These are phyloP conservation scores for Pogona vitticeps DNA, from an alignment of 2,113 vertebrate genomes.

Conservation along the genomic window DNA sequence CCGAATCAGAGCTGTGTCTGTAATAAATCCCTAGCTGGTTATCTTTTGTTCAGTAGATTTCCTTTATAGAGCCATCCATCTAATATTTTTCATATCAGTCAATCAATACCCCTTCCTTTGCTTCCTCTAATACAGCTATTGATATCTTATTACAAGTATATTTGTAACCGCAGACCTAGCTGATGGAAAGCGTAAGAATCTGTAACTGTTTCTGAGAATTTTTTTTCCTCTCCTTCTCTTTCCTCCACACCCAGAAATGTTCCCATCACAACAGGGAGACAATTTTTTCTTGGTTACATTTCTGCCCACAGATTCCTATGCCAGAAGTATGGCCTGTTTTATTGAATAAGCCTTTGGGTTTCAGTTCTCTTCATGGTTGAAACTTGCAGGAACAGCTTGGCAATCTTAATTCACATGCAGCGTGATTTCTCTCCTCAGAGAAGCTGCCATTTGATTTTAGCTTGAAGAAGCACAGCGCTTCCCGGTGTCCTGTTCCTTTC, in stretches of 20 bases:
- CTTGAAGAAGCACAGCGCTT: constrained; percentile 21
- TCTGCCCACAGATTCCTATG: constrained; percentile 19
- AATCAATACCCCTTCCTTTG: constrained; percentile 28
- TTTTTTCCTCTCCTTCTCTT: background rate
- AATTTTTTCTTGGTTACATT: constrained; percentile 26
- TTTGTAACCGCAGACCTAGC: background rate
- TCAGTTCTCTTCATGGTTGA: background rate
- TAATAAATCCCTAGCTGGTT: constrained; percentile 56
- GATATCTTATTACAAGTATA: constrained; percentile 29
- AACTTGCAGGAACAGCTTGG: background rate
- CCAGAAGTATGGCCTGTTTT: constrained; percentile 6
- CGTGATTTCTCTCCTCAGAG: background rate
- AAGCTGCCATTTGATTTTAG: constrained; percentile 32
- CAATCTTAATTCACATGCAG: constrained; percentile 9
- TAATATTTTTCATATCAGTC: constrained; percentile 53
- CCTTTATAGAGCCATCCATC: constrained; percentile 33
- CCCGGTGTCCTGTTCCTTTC: background rate
- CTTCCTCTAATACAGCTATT: constrained; percentile 12
- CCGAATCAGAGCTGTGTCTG: constrained; percentile 54
- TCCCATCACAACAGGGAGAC: constrained; percentile 1
- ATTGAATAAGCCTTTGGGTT: constrained; percentile 22
- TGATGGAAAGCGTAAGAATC: constrained; percentile 15
- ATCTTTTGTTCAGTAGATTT: constrained; percentile 55
- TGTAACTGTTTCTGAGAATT: background rate
- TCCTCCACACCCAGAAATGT: constrained; percentile 7